phyloP scores from a whole-genome alignment of 2,888 invertebrate genomes.

The Caenorhabditis sp. region DNA sequence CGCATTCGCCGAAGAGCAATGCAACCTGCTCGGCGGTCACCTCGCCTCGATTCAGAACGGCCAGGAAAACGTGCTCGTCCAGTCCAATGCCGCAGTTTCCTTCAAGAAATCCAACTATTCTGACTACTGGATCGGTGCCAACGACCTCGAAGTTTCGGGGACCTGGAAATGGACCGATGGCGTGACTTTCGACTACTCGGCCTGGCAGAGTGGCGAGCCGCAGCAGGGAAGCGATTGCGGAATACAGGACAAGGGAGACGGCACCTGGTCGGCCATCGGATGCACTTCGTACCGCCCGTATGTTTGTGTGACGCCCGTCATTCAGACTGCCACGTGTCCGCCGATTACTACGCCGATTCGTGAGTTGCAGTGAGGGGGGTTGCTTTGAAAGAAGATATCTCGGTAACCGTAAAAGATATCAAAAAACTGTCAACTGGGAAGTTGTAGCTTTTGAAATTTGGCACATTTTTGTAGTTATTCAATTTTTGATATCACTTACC shows the following conservation, averaged over 20 bases:
- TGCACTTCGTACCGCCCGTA: conserved; percentile 52
- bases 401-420: no score
- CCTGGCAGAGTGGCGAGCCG: conserved; percentile 54
- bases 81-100: conserved; percentile 35
- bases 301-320: conserved; percentile 59
- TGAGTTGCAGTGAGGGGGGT: conserved; percentile 32
- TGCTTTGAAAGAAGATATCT: no score
- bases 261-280: conserved; percentile 51
- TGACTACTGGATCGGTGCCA: conserved; percentile 63
- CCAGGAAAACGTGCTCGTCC: conserved; percentile 47
- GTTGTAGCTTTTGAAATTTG: no score
- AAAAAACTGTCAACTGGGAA: no score
- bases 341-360: conserved; percentile 60
- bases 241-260: conserved; percentile 41
- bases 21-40: conserved; percentile 52
- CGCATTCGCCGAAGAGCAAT: conserved; percentile 62
- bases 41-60: conserved; percentile 59
- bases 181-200: conserved; percentile 27
- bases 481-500: no score
- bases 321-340: conserved; percentile 53
- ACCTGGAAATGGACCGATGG: conserved; percentile 64
- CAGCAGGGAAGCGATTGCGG: conserved; percentile 50
- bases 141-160: conserved; percentile 51
- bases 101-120: conserved; percentile 59
- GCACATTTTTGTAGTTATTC: no score